phyloP scores from a whole-genome alignment of 2,797 vertebrate genomes.

The Lycodopsis pacificus region DNA sequence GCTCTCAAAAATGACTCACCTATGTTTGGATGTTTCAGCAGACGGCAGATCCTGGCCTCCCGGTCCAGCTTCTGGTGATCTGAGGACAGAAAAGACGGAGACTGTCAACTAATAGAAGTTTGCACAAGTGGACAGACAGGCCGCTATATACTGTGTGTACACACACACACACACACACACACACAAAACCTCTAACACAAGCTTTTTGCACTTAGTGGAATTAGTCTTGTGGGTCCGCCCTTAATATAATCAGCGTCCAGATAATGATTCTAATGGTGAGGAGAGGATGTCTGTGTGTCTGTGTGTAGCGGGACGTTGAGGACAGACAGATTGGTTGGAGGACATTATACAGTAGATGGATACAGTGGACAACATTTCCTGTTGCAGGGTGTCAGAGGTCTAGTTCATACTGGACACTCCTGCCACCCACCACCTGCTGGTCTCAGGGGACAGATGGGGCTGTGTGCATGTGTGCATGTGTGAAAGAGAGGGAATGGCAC shows the following conservation, averaged over 20 bases:
- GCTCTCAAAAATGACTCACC: slow-evolving; percentile 84
- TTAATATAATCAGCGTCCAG: slow-evolving; percentile 75
- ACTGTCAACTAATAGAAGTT: slow-evolving; percentile 10
- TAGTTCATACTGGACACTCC: slow-evolving; percentile 34
- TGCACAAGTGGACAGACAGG: slow-evolving; percentile 19
- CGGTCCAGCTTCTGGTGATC: slow-evolving; percentile 99
- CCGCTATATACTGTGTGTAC: neutral
- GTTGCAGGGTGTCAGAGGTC: slow-evolving; percentile 47
- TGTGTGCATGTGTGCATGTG: neutral
- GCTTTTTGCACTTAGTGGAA: slow-evolving; percentile 74
- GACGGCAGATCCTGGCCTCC: slow-evolving; percentile 97
- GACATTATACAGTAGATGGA: slow-evolving; percentile 36
- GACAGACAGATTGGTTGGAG: slow-evolving; percentile 40
- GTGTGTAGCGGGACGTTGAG: slow-evolving; percentile 21
- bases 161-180: slow-evolving; percentile 18
- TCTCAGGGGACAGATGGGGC: slow-evolving; percentile 63
- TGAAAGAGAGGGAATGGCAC: neutral
- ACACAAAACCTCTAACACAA: slow-evolving; percentile 19
- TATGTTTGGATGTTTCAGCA: slow-evolving; percentile 97
- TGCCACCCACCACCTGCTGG: slow-evolving; percentile 58
- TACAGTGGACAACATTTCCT: slow-evolving; percentile 23
- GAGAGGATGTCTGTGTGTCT: slow-evolving; percentile 7
- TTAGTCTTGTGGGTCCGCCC: slow-evolving; percentile 58
- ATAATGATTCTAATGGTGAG: slow-evolving; percentile 72
- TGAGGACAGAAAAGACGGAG: slow-evolving; percentile 68